Base-by-base conservation (phyloP, 2,113 vertebrate species). In the Stercorarius parasiticus region DNA sequence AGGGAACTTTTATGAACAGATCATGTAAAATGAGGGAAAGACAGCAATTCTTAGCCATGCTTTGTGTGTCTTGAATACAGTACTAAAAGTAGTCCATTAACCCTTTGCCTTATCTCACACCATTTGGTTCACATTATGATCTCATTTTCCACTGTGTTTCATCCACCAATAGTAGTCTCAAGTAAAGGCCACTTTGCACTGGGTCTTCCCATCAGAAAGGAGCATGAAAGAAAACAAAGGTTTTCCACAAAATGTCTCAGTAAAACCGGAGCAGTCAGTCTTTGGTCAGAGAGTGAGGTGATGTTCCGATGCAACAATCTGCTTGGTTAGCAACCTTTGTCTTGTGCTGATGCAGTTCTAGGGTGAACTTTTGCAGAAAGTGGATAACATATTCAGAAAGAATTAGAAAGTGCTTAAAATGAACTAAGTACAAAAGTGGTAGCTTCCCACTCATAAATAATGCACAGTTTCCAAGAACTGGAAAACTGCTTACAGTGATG, bases 211-310 rank as follows among this genome's bases (percentile, higher is more conserved):
- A 88, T 96, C 81, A 96, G 83, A 95, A 94, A 96, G 65, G 74
- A 90, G 78, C 43, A 36, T 84, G 81, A 90, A 74, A 90, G 50
- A 96, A 81, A 86, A 85, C 53, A 73, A 56, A 95, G n/a, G 42
- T 88, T 93, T 76, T 95, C 90, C 88, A 88, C 64, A 91, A 88
- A 90, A 59, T 83, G 45, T 95, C 94, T 95, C 50, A 87, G 86
- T 95, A 95, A 96, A 96, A 97, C 66, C 86, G 95, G 86, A 94
- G 93, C 55, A 96, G 72, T 91, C 92, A 96, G 88, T 97, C 98
- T 98, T 98, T 98, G 98, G 97, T 98, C 96, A 98, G 96, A 97
- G 96, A 97, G 95, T 76, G 85, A 98, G 96, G 94, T 95, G 97
- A 97, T 22, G 78, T 84, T 97, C 87, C 94, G 74, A 97, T 85